Conservation (phyloP, 2,888 invertebrate species). For the Hesperia comma region DNA sequence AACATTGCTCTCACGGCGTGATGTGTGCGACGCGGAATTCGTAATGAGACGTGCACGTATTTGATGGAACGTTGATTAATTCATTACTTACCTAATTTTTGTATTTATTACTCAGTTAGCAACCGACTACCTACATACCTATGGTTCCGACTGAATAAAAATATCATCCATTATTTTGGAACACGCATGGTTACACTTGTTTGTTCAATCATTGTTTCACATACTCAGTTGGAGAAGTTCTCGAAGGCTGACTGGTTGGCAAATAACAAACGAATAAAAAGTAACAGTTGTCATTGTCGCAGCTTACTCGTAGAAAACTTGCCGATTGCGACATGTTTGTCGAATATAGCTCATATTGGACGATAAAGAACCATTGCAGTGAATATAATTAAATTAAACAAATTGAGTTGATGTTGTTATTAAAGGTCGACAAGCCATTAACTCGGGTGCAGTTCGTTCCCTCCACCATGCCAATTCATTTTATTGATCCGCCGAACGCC, state of each 20-base stretch:
- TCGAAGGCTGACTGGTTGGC: slow-evolving; percentile 3
- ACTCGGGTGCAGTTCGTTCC: slow-evolving; percentile 49
- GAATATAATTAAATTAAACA: neutral
- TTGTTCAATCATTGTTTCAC: neutral
- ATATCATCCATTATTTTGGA: slow-evolving; percentile 1
- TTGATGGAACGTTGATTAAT: slow-evolving; percentile 33
- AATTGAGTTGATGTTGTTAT: slow-evolving; percentile 39
- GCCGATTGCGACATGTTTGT: neutral
- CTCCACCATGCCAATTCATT: slow-evolving; percentile 61
- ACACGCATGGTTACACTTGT: slow-evolving; percentile 11
- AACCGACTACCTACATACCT: slow-evolving; percentile 18
- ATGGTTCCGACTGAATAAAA: slow-evolving; percentile 13
- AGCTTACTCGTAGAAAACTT: slow-evolving; percentile 3
- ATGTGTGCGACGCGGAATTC: slow-evolving; percentile 47
- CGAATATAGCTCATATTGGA: neutral
- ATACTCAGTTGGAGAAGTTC: neutral
- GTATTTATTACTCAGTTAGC: slow-evolving; percentile 25
- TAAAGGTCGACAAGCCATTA: slow-evolving; percentile 51
- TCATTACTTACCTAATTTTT: slow-evolving; percentile 26
- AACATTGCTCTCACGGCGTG: slow-evolving; percentile 52
- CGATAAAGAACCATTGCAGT: neutral
- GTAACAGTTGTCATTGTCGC: slow-evolving; percentile 6
- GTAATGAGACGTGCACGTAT: slow-evolving; percentile 46
- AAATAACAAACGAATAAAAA: slow-evolving; percentile 6
- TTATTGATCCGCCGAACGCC: slow-evolving; percentile 60